Evolutionary conservation across 2,797 vertebrate genomes (phyloP), one percentile per base, ranked within the genome.

Genomic region (Helarctos malayanus): DNA sequence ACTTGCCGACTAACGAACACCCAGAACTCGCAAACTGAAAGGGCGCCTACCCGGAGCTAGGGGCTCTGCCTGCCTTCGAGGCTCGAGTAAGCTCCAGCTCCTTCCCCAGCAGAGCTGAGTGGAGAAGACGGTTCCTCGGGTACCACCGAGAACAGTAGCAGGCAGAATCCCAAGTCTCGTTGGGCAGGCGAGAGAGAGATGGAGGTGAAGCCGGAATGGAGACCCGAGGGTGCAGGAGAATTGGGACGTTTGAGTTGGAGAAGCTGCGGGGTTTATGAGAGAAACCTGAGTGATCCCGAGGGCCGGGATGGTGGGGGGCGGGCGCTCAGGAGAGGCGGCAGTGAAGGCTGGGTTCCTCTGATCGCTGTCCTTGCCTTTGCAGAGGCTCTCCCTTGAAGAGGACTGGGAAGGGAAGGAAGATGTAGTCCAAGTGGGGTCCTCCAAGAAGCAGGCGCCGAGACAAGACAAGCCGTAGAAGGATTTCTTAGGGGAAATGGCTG

Each of bases 341-440:
- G 7, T 2, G 32, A 23, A 7, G 35, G 61, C 49, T 47, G 13
- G 0, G 57, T 5, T 8, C 14, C 91, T 15, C 0, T 0, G 1
- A 9, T 14, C 5, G 15, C 32, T 1, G 87, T 9, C 38, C 52
- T 21, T 2, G 78, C 41, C 41, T 35, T 32, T 32, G 14, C 29
- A 9, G 18, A 63, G 85, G 81, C 71, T 38, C 19, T 13, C 19
- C 29, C 11, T 11, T 4, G 49, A 35, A 41, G 63, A 45, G 32
- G 63, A 38, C 47, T 8, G 29, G 35, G 73, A 4, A 16, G n/a
- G n/a, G 61, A 8, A 29, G 19, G 15, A 14, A 9, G 14, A 5
- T 1, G 54, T 0, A 3, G 47, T 3, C 12, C 6, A 3, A 2
- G 1, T 1, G 63, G 54, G 63, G 41, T 18, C 11, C 63, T n/a